A percentile compares a stretch with the other conserved stretches of the same genome.
These are phyloP conservation scores for Gymnodraco acuticeps DNA, from an alignment of 2,797 vertebrate genomes.

Conservation along the genomic window DNA sequence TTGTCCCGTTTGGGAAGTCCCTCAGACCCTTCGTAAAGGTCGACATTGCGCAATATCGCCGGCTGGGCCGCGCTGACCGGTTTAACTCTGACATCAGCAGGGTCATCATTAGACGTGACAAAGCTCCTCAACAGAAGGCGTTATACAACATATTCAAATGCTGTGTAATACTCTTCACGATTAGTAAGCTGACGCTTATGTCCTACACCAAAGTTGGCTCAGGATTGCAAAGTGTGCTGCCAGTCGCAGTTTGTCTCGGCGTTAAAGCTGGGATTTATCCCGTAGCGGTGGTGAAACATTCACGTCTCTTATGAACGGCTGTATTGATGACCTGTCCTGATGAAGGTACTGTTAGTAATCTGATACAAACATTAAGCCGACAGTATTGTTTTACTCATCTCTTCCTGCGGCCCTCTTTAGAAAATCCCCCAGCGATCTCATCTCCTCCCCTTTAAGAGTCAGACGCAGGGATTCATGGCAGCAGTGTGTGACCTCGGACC, in stretches of 20 bases:
- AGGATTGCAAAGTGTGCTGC: background rate
- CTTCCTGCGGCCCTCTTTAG: background rate
- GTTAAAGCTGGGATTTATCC: slow-evolving; percentile 3
- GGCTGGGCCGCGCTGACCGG: background rate
- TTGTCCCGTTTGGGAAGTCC: background rate
- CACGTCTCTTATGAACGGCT: background rate
- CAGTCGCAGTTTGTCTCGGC: slow-evolving; percentile 4
- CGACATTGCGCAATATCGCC: background rate
- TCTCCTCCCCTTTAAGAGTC: slow-evolving; percentile 19
- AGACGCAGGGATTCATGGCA: slow-evolving; percentile 35
- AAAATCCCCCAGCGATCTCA: slow-evolving; percentile 7
- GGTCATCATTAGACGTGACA: background rate
- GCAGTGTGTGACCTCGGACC: slow-evolving; percentile 49
- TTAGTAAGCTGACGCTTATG: background rate
- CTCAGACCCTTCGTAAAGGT: background rate
- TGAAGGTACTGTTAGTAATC: slow-evolving; percentile 29
- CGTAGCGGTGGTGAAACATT: slow-evolving; percentile 21
- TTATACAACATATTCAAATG: background rate
- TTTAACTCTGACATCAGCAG: background rate
- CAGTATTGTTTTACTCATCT: slow-evolving; percentile 19
- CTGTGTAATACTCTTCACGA: background rate
- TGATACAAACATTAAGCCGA: slow-evolving; percentile 31
- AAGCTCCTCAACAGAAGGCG: background rate
- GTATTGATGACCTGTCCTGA: slow-evolving; percentile 21
- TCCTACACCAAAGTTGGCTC: background rate